Percentiles rank a stretch among this genome's conserved stretches.
Evolutionary conservation across 2,113 vertebrate genomes (phyloP).

Genomic region (Dascyllus trimaculatus): DNA sequence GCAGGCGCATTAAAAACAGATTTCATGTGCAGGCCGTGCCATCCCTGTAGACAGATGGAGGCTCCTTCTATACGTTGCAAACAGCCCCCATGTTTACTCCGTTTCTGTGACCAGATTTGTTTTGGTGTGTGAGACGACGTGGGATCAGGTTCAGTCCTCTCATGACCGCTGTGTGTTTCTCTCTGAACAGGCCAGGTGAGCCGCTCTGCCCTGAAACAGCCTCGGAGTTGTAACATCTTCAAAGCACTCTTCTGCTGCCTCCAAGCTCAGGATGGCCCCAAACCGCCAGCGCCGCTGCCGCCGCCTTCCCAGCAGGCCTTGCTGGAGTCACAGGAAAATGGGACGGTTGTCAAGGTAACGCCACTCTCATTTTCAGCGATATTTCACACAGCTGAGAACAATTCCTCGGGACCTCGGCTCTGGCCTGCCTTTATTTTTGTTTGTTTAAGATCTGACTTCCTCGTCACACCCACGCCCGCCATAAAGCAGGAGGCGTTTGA

Average conservation of each 20-base stretch:
- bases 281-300: constrained; percentile 68
- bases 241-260: constrained; percentile 92
- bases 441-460: constrained; percentile 50
- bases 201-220: constrained; percentile 89
- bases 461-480: not conserved
- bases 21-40: constrained; percentile 65
- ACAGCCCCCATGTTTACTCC: not conserved
- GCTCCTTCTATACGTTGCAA: constrained; percentile 20
- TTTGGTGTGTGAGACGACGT: not conserved
- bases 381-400: constrained; percentile 40
- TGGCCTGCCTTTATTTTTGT: constrained; percentile 28
- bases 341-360: constrained; percentile 88
- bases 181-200: constrained; percentile 84
- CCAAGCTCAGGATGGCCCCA: constrained; percentile 87
- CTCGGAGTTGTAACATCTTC: constrained; percentile 89
- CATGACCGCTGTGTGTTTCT: constrained; percentile 25
- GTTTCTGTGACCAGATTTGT: not conserved
- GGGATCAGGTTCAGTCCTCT: constrained; percentile 10
- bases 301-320: constrained; percentile 84
- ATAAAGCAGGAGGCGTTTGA: constrained; percentile 31
- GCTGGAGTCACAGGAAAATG: constrained; percentile 87
- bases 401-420: constrained; percentile 15
- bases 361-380: constrained; percentile 41
- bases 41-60: constrained; percentile 49
- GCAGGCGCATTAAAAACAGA: constrained; percentile 78